phyloP scores from a whole-genome alignment of 2,888 invertebrate genomes.

The Drosophila bunnanda region DNA sequence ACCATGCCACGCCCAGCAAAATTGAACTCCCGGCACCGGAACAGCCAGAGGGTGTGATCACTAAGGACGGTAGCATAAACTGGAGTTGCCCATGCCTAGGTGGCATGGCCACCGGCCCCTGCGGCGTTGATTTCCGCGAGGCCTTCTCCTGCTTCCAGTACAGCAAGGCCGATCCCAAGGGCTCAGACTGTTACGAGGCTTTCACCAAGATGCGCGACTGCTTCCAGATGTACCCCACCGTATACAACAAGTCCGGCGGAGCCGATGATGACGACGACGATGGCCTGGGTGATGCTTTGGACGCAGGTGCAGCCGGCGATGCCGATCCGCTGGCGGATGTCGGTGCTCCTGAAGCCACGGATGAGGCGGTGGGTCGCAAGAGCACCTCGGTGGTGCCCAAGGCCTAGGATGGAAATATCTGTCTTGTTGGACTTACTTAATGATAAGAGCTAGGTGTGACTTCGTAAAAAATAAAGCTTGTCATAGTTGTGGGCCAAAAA shows the following conservation, averaged over 20 bases:
- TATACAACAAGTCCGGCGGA: conserved; percentile 91
- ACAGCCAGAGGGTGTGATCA: conserved; percentile 91
- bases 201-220: conserved; percentile 96
- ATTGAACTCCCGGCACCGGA: conserved; percentile 90
- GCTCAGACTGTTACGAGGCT: conserved; percentile 95
- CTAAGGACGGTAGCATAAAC: conserved; percentile 95
- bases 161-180: conserved; percentile 94
- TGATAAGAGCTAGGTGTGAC: conserved; percentile 28
- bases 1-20: conserved; percentile 90
- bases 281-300: conserved; percentile 77
- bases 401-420: conserved; percentile 24
- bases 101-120: conserved; percentile 98
- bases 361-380: conserved; percentile 12
- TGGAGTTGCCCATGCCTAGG: conserved; percentile 99
- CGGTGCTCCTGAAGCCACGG: conserved; percentile 39
- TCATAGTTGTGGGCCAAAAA: conserved; percentile 21
- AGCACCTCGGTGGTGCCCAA: conserved; percentile 48
- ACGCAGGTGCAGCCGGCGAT: conserved; percentile 50
- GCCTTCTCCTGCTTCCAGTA: conserved; percentile 98
- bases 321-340: conserved; percentile 55
- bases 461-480: conserved; percentile 37
- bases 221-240: conserved; percentile 93
- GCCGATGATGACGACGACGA: conserved; percentile 86
- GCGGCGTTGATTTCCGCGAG: conserved; percentile 95
- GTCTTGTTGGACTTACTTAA: conserved; percentile 6